Evolutionary conservation across 2,888 invertebrate genomes (phyloP), one percentile per base, ranked within the genome.

Genomic region (Alviniconcha strummeri): DNA sequence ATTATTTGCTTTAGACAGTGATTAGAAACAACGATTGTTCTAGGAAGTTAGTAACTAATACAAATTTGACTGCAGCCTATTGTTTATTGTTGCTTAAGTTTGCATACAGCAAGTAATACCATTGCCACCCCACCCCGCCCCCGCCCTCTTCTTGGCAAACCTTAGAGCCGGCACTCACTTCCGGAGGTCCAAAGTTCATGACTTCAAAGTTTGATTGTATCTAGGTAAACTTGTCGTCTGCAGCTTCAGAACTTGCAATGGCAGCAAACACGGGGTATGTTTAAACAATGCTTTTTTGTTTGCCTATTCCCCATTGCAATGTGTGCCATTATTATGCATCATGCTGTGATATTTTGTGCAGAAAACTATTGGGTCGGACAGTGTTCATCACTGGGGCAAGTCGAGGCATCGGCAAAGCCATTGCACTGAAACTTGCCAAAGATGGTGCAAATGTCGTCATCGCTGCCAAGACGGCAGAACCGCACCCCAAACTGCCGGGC

Each of bases 371-470:
- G 87, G 98, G 98, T 3, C 96, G 96, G 88, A 99, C 99, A 3
- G 94, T 98, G 83, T 98, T 99, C 91, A 97, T 99, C 88, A 98
- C 98, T 57, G 99, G 99, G 76, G 99, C 98, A 19, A 98, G 98
- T 82, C 95, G 99, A 89, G 99, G 99, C 57, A 99, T 99, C 91
- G 99, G 99, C 0, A 97, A 98, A 94, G 97, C 96, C 19, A 98
- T 99, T 89, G 99, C 98, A 6, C 93, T 98, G 84, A 98, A 98
- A 94, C 92, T 92, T 81, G 93, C 98, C 0, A 96, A 95, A 93
- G 98, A 98, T 95, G 98, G 98, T 57, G 98, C 98, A 0, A 98
- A 98, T 94, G 95, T 98, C 89, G 96, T 98, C 17, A 95, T 98
- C 87, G 98, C 98, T 81, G 98, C 98, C 7, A 98, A 98, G 95